Evolutionary conservation across 2,113 vertebrate species (phyloP).

Genomic region (Otis tarda): DNA sequence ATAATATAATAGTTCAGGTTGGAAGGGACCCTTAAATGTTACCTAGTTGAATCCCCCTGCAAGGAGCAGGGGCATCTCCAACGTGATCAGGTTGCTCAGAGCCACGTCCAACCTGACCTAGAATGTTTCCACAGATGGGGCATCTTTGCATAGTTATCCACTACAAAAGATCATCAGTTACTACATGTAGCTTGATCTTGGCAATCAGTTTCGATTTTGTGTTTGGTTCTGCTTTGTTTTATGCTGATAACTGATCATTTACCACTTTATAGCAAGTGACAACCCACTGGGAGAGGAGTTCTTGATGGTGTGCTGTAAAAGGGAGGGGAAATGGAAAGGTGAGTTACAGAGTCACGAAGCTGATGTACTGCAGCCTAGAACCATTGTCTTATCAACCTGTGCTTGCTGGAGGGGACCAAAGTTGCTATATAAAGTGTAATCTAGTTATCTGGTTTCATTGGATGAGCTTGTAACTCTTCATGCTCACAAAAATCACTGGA

Average conservation of each 20-base stretch:
- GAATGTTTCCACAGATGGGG: too few species aligned
- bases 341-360: not conserved
- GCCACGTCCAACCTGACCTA: too few species aligned
- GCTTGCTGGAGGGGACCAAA: rapidly evolving
- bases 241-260: not conserved
- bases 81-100: too few species aligned
- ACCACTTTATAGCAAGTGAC: not conserved
- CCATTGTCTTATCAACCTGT: not conserved
- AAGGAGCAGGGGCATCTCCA: too few species aligned
- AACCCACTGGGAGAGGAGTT: not conserved
- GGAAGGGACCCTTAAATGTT: too few species aligned
- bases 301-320: not conserved
- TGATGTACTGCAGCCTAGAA: not conserved
- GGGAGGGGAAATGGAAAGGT: not conserved
- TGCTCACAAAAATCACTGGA: not conserved
- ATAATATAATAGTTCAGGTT: too few species aligned
- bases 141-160: not conserved
- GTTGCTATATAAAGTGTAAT: not conserved
- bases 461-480: not conserved
- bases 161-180: not conserved
- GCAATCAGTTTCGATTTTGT: not conserved
- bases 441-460: not conserved
- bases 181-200: not conserved
- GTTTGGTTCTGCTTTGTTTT: not conserved
- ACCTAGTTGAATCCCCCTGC: too few species aligned